phyloP scores from a whole-genome alignment of 2,113 vertebrate genomes.

The Protobothrops mucrosquamatus region DNA sequence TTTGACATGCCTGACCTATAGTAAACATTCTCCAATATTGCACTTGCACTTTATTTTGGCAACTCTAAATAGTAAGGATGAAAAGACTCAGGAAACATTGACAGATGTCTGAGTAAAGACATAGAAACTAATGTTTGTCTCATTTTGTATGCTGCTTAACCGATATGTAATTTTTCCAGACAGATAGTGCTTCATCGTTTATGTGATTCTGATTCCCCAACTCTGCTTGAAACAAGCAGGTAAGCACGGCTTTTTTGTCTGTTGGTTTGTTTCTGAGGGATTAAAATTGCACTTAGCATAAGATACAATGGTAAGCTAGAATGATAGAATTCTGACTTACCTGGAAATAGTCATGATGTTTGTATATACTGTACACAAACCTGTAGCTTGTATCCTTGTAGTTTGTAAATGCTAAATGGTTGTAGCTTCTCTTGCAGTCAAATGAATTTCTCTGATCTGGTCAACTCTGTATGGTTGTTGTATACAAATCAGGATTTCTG shows the following conservation, averaged over 20 bases:
- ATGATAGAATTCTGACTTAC: not conserved
- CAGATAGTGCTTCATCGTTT: constrained; percentile 85
- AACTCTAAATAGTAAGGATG: not conserved
- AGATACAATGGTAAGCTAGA: not conserved
- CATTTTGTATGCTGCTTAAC: too few species aligned
- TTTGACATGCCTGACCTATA: not conserved
- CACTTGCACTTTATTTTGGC: not conserved
- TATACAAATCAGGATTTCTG: not conserved
- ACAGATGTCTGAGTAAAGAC: too few species aligned
- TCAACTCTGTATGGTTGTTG: not conserved
- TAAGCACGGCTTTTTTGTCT: constrained; percentile 48
- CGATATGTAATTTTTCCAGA: constrained; percentile 69
- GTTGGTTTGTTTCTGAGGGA: constrained; percentile 22
- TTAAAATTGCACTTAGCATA: not conserved
- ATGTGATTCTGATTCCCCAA: constrained; percentile 89
- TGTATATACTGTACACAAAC: not conserved
- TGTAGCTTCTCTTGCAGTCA: not conserved
- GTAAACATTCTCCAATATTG: not conserved
- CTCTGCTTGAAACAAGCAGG: constrained; percentile 93
- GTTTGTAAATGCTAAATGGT: not conserved
- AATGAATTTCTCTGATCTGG: not conserved
- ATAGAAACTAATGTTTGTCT: too few species aligned
- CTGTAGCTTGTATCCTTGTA: not conserved
- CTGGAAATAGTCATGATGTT: not conserved
- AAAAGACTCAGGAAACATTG: not conserved